Conservation (phyloP, 2,888 invertebrate species). For the Galeopsomyia nigrocyanea region DNA sequence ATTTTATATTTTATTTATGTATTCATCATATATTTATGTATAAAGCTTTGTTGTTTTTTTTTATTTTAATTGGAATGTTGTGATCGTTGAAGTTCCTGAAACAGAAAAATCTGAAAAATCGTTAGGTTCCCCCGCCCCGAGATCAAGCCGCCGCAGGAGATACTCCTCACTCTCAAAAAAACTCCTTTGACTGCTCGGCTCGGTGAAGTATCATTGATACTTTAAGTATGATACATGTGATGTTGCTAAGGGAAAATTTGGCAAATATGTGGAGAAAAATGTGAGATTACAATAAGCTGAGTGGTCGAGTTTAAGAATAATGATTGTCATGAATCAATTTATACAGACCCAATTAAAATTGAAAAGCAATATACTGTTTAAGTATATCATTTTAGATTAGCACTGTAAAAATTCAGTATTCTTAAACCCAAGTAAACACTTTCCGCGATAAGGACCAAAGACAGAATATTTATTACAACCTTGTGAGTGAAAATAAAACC, state of each 20-base stretch:
- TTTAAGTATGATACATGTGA: neutral
- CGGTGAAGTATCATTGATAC: constrained; percentile 13
- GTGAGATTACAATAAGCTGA: constrained; percentile 32
- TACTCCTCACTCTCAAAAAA: constrained; percentile 15
- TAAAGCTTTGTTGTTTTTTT: constrained; percentile 42
- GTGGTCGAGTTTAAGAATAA: constrained; percentile 3
- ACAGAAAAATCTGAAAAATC: constrained; percentile 58
- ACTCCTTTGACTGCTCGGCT: constrained; percentile 22
- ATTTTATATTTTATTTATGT: constrained; percentile 33
- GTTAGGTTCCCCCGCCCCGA: constrained; percentile 29
- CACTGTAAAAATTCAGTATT: neutral
- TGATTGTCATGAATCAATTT: too few species aligned
- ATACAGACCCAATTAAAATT: neutral
- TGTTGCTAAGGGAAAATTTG: constrained; percentile 18
- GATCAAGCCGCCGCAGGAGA: constrained; percentile 21
- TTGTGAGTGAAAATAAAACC: neutral
- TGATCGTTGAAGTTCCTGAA: constrained; percentile 60
- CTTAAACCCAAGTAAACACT: constrained; percentile 3
- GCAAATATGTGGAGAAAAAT: constrained; percentile 9
- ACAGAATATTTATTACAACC: constrained; percentile 8
- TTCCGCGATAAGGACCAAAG: neutral
- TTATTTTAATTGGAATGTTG: constrained; percentile 37
- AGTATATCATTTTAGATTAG: neutral
- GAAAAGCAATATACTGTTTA: neutral
- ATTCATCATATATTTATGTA: constrained; percentile 45